Conservation (phyloP, 1,140 invertebrate species). For the Drosophila bocqueti region DNA sequence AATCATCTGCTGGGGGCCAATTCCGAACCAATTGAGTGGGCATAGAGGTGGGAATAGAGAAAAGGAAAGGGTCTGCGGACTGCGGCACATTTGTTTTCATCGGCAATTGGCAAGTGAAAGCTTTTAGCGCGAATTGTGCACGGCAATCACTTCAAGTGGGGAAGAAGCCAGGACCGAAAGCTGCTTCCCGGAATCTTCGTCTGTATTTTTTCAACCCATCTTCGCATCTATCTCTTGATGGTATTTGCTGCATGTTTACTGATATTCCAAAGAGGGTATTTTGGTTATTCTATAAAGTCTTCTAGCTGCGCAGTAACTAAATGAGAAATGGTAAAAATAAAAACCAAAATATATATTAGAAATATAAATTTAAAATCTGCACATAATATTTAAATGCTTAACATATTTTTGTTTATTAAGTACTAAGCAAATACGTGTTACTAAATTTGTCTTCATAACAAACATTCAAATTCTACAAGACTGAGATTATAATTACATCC, state of each 20-base stretch:
- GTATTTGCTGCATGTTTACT: conserved; percentile 33
- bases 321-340: not conserved
- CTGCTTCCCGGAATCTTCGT: conserved; percentile 17
- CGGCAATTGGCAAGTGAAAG: conserved; percentile 77
- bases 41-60: conserved; percentile 15
- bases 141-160: conserved; percentile 69
- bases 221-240: conserved; percentile 6
- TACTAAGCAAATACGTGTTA: too few relatives aligned
- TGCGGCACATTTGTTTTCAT: conserved; percentile 77
- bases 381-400: too few relatives aligned
- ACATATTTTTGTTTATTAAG: too few relatives aligned
- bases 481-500: too few relatives aligned
- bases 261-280: conserved; percentile 6
- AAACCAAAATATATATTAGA: too few relatives aligned
- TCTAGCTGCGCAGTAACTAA: not conserved
- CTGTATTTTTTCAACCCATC: not conserved
- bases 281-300: too few relatives aligned
- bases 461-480: not conserved
- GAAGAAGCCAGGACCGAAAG: conserved; percentile 24
- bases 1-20: conserved; percentile 41
- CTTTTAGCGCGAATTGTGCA: conserved; percentile 76
- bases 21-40: conserved; percentile 30
- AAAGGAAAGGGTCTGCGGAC: conserved; percentile 29
- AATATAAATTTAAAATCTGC: too few relatives aligned
- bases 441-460: not conserved